Base-by-base conservation (phyloP, 2,113 vertebrate species). In the Pteronura brasiliensis region DNA sequence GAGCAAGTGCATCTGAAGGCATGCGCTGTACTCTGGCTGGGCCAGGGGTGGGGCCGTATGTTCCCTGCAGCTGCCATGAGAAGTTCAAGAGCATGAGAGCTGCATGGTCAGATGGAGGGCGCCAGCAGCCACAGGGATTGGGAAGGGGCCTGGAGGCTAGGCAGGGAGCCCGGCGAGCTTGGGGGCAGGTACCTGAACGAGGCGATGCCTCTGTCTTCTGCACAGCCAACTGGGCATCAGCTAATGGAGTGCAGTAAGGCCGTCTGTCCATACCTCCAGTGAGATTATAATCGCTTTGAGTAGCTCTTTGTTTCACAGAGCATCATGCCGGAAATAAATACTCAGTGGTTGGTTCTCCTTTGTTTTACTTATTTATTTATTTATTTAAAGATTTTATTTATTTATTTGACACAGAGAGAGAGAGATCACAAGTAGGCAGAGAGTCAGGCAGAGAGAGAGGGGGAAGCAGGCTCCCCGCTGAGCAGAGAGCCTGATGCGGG, bases 111-210 rank as follows among this genome's bases (percentile, higher is more conserved):
- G 57, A 61, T 61, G 67, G 10, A 20, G 31, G 57, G 27, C 63
- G 6, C 86, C 63, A 42, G 63, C 25, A 11, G 1, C 52, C 52
- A 55, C 6, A 3, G 82, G 74, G 4, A 49, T 9, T 10, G 36
- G 63, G 80, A 74, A 36, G 72, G 44, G 47, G 23, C 4, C 17
- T 42, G 72, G 44, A 4, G 4, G 4, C 27, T 7, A 0, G 2
- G 25, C 25, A 1, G 59, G 36, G 49, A 72, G 36, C 36, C 14
- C 2, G 25, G 36, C 0, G 55, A 42, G 61, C 39, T 44, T 27
- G 86, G 85, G 0, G 1, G 14, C 31, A 3, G 3, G 17, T 23
- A 13, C 23, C 52, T 34, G 0, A 63, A 52, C 6, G 69, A 21
- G 61, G 84, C 1, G 8, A 14, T 61, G 23, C 72, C 3, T 18